These are phyloP conservation scores for Hirtodrosophila duncani DNA, from an alignment of 2,888 invertebrate genomes.

Conservation along the genomic window DNA sequence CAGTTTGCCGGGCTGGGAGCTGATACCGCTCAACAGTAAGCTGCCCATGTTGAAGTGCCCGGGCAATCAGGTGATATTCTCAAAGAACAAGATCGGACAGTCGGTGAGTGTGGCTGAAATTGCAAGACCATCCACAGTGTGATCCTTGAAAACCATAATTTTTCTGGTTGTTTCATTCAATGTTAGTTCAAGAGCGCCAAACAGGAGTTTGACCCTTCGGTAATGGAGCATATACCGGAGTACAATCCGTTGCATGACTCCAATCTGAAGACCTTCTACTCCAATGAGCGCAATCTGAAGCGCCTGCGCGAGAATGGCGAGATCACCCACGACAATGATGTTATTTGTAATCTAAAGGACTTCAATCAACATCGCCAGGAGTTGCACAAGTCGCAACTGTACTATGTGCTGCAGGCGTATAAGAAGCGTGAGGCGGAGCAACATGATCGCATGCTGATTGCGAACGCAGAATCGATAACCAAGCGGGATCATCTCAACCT, in stretches of 20 bases:
- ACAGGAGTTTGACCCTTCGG: constrained; percentile 72
- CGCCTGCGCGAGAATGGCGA: constrained; percentile 80
- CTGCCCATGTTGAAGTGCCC: constrained; percentile 78
- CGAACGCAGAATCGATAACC: constrained; percentile 74
- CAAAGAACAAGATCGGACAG: constrained; percentile 77
- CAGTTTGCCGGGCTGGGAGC: constrained; percentile 76
- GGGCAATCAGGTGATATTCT: constrained; percentile 76
- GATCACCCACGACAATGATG: constrained; percentile 81
- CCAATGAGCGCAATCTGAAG: constrained; percentile 75
- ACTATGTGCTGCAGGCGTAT: constrained; percentile 78
- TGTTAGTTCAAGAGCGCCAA: constrained; percentile 64
- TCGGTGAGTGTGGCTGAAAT: constrained; percentile 67
- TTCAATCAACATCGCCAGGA: constrained; percentile 83
- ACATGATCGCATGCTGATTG: constrained; percentile 67
- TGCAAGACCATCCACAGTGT: no score
- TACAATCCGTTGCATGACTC: constrained; percentile 82
- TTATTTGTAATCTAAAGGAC: constrained; percentile 82
- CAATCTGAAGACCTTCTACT: constrained; percentile 80
- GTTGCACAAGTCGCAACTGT: constrained; percentile 81
- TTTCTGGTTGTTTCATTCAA: not conserved
- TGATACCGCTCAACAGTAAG: constrained; percentile 75
- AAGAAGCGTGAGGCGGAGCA: constrained; percentile 67
- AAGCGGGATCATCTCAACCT: constrained; percentile 61
- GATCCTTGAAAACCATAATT: not conserved
- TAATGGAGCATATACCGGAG: constrained; percentile 73